Conservation (phyloP, 2,888 invertebrate genomes). For the Drosophila fungiperda region DNA sequence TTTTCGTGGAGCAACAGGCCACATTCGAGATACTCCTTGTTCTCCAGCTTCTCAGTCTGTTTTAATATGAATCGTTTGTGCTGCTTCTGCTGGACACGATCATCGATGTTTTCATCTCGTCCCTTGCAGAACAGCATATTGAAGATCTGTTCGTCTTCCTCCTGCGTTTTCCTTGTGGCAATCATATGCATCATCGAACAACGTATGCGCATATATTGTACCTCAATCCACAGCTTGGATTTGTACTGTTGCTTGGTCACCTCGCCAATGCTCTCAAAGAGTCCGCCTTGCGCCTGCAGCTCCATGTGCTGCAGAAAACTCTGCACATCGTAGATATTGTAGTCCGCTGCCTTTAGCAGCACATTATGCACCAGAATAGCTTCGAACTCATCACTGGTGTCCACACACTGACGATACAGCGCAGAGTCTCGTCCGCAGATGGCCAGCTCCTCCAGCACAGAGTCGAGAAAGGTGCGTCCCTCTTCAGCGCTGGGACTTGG, state of each 20-base stretch:
- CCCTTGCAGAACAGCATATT: constrained; percentile 83
- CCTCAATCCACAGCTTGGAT: constrained; percentile 82
- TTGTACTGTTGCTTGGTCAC: constrained; percentile 82
- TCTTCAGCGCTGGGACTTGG: constrained; percentile 66
- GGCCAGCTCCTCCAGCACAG: constrained; percentile 82
- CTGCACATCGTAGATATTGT: constrained; percentile 79
- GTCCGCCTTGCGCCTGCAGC: constrained; percentile 77
- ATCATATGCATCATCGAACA: constrained; percentile 84
- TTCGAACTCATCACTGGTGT: constrained; percentile 83
- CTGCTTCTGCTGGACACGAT: constrained; percentile 82
- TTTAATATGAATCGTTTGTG: constrained; percentile 84
- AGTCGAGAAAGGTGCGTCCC: constrained; percentile 76
- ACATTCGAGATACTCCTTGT: constrained; percentile 83
- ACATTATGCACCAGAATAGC: constrained; percentile 83
- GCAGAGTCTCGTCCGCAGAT: constrained; percentile 80
- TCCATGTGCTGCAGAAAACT: constrained; percentile 83
- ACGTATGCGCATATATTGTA: constrained; percentile 83
- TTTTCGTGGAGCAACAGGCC: constrained; percentile 82
- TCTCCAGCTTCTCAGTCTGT: constrained; percentile 84
- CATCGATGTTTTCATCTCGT: constrained; percentile 80
- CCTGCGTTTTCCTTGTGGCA: constrained; percentile 76
- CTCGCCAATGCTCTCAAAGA: constrained; percentile 80
- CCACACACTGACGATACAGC: constrained; percentile 82
- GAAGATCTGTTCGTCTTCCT: constrained; percentile 82
- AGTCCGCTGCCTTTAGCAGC: constrained; percentile 79